Base-by-base conservation (phyloP, 2,888 invertebrate genomes). In the Nycteola revayana region DNA sequence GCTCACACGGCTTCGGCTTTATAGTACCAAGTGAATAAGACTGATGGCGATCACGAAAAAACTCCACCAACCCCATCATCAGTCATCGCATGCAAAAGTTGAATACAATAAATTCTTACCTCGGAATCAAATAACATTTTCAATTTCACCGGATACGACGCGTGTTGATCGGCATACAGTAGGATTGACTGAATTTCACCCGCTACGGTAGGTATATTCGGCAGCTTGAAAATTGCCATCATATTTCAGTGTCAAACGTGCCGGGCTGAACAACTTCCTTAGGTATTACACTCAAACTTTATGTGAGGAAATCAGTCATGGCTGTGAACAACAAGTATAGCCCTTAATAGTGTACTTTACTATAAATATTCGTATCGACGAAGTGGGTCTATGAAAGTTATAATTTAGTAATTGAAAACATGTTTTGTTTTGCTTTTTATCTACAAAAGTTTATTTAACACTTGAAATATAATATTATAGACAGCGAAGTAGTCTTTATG, bases 221-320 rank as follows among this genome's bases (percentile, higher is more conserved):
- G 68, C 67, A 69, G 72, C 66, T 73, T 73, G 65, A 73, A 80
- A 79, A 83, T 82, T 79, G 75, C 77, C 74, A 56, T 80, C 78
- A 83, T 84, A 81, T 82, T 83, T 84, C 78, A 80, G 60, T 74
- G 77, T 75, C 79, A 75, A 66, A 61, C 67, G 70, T 64, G 58
- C 59, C 54, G 66, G 61, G 61, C 66, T 64, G 72, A 76, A 81
- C 77, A 77, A 81, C 75, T 82, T 81, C 68, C 71, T 74, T 71
- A 63, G 66, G 62, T 69, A 59, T 63, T 62, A 73, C 66, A 71
- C 66, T 69, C 65, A 57, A 69, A 75, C 57, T 74, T 72, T 62
- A 62, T 58, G 56, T 49, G 60, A 63, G 61, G 57, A 57, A 73
- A 75, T 75, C 69, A 68, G 62, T 72, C 72, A 67, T 59, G 51